A percentile compares a stretch with the other conserved stretches of the same genome.
Evolutionary conservation across 1,140 invertebrate genomes (phyloP).

Genomic region (Conus ventricosus): DNA sequence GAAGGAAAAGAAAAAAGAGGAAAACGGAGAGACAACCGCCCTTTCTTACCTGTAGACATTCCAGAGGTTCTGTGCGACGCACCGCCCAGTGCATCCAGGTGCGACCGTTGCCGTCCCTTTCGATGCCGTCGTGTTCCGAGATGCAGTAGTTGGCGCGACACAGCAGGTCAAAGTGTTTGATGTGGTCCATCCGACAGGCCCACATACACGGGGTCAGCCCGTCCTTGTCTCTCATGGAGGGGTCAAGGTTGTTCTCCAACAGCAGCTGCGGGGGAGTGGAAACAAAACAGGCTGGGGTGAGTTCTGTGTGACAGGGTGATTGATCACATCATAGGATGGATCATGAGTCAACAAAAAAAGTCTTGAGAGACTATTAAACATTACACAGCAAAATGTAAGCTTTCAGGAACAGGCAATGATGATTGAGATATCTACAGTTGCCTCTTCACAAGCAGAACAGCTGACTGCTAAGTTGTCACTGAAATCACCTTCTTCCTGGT

Average conservation of each 20-base stretch:
- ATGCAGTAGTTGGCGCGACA: constrained; percentile 54
- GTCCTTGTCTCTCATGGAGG: constrained; percentile 70
- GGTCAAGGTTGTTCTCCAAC: constrained; percentile 62
- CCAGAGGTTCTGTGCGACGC: constrained; percentile 70
- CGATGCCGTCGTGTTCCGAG: constrained; percentile 68
- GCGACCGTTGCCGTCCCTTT: constrained; percentile 70
- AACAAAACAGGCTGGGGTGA: background rate
- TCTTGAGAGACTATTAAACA: too few species aligned
- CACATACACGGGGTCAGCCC: constrained; percentile 74
- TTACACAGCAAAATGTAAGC: too few species aligned
- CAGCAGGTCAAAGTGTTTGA: constrained; percentile 72
- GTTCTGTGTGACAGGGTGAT: too few species aligned
- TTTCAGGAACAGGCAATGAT: too few species aligned
- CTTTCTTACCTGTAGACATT: constrained; percentile 70
- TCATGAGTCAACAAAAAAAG: background rate
- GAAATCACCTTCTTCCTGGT: too few species aligned
- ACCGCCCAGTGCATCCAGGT: constrained; percentile 75
- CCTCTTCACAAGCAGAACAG: too few species aligned
- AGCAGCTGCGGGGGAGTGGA: constrained; percentile 55
- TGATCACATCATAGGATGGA: background rate
- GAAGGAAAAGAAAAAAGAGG: too few species aligned
- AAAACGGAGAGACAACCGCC: too few species aligned
- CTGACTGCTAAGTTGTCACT: too few species aligned
- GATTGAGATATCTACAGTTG: too few species aligned
- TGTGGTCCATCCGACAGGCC: constrained; percentile 74